Evolutionary conservation across 37 sponge, comb jelly and placozoan genomes (phyloP).

Genomic region (Ianthella basta): DNA sequence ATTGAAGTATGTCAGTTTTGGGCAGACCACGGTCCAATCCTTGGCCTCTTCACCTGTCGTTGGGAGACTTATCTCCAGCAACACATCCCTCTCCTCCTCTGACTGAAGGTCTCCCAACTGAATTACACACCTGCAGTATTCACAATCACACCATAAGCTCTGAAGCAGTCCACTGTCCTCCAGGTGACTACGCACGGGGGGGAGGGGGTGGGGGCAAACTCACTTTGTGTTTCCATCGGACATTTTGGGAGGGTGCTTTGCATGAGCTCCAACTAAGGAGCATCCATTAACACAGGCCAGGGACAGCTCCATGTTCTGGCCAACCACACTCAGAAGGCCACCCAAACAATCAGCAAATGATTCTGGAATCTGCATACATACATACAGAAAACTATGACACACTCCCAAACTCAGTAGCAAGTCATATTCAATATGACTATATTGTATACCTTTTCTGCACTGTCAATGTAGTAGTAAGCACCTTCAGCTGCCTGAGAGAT

Average conservation of each 20-base stretch:
- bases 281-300: slow-evolving; percentile 51
- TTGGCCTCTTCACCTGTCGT: slow-evolving; percentile 23
- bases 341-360: slow-evolving; percentile 95
- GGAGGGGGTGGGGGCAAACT: no score
- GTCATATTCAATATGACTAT: no score
- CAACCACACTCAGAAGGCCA: slow-evolving; percentile 87
- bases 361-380: slow-evolving; percentile 71
- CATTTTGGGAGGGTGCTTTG: slow-evolving; percentile 66
- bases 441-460: slow-evolving; percentile 85
- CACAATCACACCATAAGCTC: no score
- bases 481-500: slow-evolving; percentile 82
- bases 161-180: no score
- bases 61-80: slow-evolving; percentile 72
- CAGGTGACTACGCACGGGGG: no score
- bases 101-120: slow-evolving; percentile 89
- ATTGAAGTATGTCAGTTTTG: slow-evolving; percentile 83
- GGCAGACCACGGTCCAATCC: slow-evolving; percentile 31
- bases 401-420: no score
- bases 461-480: slow-evolving; percentile 90
- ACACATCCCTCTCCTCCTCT: slow-evolving; percentile 86
- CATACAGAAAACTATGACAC: neutral
- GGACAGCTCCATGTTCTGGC: slow-evolving; percentile 85
- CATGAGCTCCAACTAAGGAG: slow-evolving; percentile 59
- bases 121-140: slow-evolving; percentile 71
- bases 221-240: slow-evolving; percentile 59